Conservation (phyloP, 2,888 invertebrate genomes). For the Anticlea derivata region DNA sequence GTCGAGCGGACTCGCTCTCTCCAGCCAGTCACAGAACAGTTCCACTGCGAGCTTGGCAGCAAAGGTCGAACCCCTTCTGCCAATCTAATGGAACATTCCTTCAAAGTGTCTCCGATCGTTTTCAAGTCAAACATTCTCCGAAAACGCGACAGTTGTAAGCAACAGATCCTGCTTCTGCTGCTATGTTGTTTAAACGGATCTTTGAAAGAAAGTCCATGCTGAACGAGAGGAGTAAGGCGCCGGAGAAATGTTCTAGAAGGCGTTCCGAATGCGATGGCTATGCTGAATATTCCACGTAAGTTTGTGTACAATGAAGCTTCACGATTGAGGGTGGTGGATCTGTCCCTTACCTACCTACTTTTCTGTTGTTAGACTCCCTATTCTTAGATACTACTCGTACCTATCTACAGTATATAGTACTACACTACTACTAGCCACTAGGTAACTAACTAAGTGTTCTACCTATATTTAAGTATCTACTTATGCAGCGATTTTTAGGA, state of each 20-base stretch:
- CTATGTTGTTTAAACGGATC: slow-evolving; percentile 84
- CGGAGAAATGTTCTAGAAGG: slow-evolving; percentile 78
- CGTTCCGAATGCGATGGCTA: slow-evolving; percentile 77
- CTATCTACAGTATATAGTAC: too few species aligned
- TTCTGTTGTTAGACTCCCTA: too few species aligned
- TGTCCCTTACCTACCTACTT: not conserved
- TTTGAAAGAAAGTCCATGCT: slow-evolving; percentile 83
- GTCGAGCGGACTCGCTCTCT: slow-evolving; percentile 43
- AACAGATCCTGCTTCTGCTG: slow-evolving; percentile 77
- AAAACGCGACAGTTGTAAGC: slow-evolving; percentile 75
- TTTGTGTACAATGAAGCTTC: slow-evolving; percentile 35
- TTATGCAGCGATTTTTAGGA: too few species aligned
- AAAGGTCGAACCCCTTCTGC: slow-evolving; percentile 69
- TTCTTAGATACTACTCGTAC: too few species aligned
- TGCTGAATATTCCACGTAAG: slow-evolving; percentile 78
- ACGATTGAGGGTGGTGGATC: too few species aligned
- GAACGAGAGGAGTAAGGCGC: slow-evolving; percentile 65
- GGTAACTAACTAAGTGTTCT: too few species aligned
- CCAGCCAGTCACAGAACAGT: slow-evolving; percentile 34
- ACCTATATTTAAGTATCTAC: too few species aligned
- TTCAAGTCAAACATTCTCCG: slow-evolving; percentile 76
- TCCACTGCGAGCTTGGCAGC: slow-evolving; percentile 70
- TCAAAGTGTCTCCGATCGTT: slow-evolving; percentile 67
- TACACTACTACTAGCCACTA: too few species aligned
- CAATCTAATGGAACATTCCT: slow-evolving; percentile 83